A percentile compares a stretch with the other conserved stretches of the same genome.
phyloP scores from a whole-genome alignment of 2,888 invertebrate genomes.

The Spialia ferax region DNA sequence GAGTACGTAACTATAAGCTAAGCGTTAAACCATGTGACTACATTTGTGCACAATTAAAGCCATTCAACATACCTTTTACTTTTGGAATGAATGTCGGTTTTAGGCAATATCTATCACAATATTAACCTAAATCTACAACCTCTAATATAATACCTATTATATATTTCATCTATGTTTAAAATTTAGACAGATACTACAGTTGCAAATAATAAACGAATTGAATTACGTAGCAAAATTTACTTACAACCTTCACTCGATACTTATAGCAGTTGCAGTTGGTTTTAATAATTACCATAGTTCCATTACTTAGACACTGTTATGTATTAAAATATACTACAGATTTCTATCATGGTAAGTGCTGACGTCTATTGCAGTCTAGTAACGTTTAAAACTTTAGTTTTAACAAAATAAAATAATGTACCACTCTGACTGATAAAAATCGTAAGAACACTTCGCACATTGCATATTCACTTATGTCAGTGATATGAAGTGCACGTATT shows the following conservation, averaged over 20 bases:
- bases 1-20: slow-evolving; percentile 14
- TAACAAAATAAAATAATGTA: background rate
- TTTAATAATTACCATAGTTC: background rate
- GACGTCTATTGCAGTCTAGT: slow-evolving; percentile 4
- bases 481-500: slow-evolving; percentile 21
- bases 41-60: slow-evolving; percentile 80
- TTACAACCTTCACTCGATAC: slow-evolving; percentile 27
- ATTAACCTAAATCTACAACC: slow-evolving; percentile 66
- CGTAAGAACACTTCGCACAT: slow-evolving; percentile 15
- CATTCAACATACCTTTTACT: slow-evolving; percentile 57
- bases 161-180: slow-evolving; percentile 43
- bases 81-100: slow-evolving; percentile 59
- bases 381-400: background rate
- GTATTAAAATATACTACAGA: slow-evolving; percentile 20
- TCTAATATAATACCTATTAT: slow-evolving; percentile 54
- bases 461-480: slow-evolving; percentile 30
- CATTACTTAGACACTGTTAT: background rate
- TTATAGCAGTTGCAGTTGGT: background rate
- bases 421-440: background rate
- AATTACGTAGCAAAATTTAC: slow-evolving; percentile 31
- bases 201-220: slow-evolving; percentile 26
- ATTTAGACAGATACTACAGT: slow-evolving; percentile 27
- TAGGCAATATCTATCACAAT: slow-evolving; percentile 80
- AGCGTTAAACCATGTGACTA: slow-evolving; percentile 58
- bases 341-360: slow-evolving; percentile 20